These are phyloP conservation scores for Pipistrellus nathusii DNA, from an alignment of 2,797 vertebrate genomes.

Conservation along the genomic window DNA sequence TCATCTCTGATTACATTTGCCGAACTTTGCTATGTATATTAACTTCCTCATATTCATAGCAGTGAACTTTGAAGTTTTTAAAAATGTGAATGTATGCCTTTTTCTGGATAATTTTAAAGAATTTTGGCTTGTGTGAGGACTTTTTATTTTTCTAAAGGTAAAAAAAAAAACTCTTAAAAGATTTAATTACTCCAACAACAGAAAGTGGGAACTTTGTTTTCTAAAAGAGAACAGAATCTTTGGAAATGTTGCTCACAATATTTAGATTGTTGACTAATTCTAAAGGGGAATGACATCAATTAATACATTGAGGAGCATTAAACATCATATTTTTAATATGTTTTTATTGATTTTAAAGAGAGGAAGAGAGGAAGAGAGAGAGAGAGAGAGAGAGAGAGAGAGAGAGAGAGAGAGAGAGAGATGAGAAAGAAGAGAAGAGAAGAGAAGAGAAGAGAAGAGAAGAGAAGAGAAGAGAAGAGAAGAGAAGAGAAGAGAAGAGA, in stretches of 20 bases:
- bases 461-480: no score
- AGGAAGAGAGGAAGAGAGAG: no score
- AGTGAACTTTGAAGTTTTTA: neutral
- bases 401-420: no score
- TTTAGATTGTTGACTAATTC: neutral
- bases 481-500: no score
- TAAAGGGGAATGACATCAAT: neutral
- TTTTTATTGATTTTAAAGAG: no score
- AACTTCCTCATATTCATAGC: neutral
- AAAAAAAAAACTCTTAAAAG: slow-evolving; percentile 23
- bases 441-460: no score
- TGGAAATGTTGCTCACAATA: slow-evolving; percentile 32
- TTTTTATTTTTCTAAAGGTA: neutral
- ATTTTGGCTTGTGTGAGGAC: neutral
- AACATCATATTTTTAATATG: slow-evolving; percentile 1
- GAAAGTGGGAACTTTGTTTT: slow-evolving; percentile 45
- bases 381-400: no score
- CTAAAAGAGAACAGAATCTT: neutral
- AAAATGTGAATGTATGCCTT: neutral
- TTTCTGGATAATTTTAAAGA: slow-evolving; percentile 25
- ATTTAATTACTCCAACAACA: slow-evolving; percentile 28
- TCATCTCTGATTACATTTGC: slow-evolving; percentile 53
- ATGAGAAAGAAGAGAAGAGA: no score
- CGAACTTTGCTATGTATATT: neutral
- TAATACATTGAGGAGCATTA: slow-evolving; percentile 1